Evolutionary conservation across 2,113 vertebrate genomes (phyloP).

Genomic region (Taxidea taxus): DNA sequence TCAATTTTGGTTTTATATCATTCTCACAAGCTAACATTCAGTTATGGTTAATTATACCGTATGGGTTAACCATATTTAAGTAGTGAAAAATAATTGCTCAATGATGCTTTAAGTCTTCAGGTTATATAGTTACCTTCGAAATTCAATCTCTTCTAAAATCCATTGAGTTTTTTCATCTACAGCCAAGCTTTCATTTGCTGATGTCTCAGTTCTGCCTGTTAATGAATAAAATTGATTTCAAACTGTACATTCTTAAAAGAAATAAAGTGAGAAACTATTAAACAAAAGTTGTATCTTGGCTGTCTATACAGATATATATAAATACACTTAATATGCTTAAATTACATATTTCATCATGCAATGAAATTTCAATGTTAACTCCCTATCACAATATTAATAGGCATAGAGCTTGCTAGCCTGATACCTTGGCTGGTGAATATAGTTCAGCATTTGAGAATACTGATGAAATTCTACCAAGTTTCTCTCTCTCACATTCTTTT

Average conservation of each 20-base stretch:
- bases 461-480: neutral
- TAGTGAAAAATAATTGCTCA: slow-evolving; percentile 45
- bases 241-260: slow-evolving; percentile 18
- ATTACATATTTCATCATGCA: neutral
- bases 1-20: neutral
- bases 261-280: neutral
- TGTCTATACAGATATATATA: neutral
- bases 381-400: neutral
- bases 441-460: neutral
- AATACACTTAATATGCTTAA: neutral
- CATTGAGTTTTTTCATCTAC: slow-evolving; percentile 54
- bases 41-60: neutral
- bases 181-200: neutral
- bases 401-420: neutral
- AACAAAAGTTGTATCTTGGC: neutral
- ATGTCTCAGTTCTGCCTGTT: slow-evolving; percentile 66
- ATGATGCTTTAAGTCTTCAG: slow-evolving; percentile 35
- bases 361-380: neutral
- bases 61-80: neutral
- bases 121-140: slow-evolving; percentile 76
- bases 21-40: neutral
- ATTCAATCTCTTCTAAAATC: slow-evolving; percentile 74
- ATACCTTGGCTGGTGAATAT: neutral
- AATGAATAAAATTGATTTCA: slow-evolving; percentile 44
- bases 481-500: neutral